Evolutionary conservation across 2,113 vertebrate species (phyloP).

Genomic region (Pangasianodon gigas): DNA sequence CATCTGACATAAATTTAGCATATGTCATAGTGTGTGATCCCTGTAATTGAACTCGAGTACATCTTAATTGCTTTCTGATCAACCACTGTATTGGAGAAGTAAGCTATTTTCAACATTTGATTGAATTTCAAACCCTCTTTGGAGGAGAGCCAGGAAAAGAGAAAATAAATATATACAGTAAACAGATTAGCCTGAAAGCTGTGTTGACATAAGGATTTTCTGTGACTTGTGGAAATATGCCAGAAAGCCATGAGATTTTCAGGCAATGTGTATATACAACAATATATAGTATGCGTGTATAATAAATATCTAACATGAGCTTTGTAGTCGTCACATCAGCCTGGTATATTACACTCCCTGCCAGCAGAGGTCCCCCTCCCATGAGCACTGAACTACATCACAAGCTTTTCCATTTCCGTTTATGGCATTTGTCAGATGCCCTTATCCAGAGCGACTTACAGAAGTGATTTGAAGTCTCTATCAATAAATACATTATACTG

Average conservation of each 20-base stretch:
- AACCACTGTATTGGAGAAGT: constrained; percentile 23
- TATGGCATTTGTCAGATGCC: neutral
- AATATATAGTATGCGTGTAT: neutral
- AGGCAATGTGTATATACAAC: neutral
- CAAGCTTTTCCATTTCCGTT: neutral
- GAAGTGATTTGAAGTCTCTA: neutral
- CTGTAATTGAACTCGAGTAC: constrained; percentile 33
- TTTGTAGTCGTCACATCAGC: neutral
- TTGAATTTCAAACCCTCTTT: constrained; percentile 32
- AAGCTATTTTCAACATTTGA: neutral
- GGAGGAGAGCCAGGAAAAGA: constrained; percentile 35
- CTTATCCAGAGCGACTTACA: neutral
- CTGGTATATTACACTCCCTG: neutral
- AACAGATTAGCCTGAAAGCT: neutral
- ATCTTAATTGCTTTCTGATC: constrained; percentile 53
- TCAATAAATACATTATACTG: neutral
- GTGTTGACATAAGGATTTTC: neutral
- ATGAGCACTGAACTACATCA: neutral
- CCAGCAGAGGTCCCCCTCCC: neutral
- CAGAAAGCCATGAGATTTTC: neutral
- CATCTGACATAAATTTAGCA: neutral
- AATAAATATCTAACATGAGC: neutral
- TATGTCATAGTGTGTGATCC: neutral
- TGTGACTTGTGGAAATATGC: neutral
- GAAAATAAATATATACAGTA: neutral